Percentiles rank a stretch among this genome's conserved stretches.
phyloP scores from a whole-genome alignment of 2,113 vertebrate species.

The Myiopsitta monachus region DNA sequence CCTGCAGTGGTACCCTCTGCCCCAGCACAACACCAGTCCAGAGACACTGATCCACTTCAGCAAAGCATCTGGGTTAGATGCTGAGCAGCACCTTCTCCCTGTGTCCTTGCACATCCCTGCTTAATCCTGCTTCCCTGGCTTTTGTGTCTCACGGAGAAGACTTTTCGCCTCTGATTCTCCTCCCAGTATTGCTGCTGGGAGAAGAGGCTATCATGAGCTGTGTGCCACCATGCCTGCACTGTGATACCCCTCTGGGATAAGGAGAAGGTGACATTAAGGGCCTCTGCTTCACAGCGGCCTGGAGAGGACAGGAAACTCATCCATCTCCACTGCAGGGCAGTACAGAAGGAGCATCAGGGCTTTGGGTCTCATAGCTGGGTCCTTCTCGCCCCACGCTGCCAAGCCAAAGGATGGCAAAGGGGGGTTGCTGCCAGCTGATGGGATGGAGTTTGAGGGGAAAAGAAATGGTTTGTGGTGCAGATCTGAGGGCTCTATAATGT shows the following conservation, averaged over 20 bases:
- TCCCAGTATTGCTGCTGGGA: fast-evolving
- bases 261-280: background rate
- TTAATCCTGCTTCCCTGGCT: background rate
- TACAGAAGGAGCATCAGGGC: fast-evolving
- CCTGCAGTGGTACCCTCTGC: background rate
- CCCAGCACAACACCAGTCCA: background rate
- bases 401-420: background rate
- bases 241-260: too few species aligned
- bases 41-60: fast-evolving
- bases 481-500: fast-evolving
- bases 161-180: background rate
- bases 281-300: background rate
- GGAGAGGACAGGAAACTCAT: background rate
- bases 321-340: background rate
- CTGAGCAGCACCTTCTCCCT: background rate
- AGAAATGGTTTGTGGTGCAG: background rate
- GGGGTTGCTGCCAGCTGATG: background rate
- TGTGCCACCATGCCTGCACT: background rate
- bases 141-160: background rate
- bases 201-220: background rate
- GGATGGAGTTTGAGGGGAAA: background rate
- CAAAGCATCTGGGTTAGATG: background rate
- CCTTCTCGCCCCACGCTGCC: background rate
- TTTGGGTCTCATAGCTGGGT: background rate
- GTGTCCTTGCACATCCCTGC: background rate